Evolutionary conservation across 1,140 invertebrate genomes (phyloP), one percentile per base, ranked within the genome.

Genomic region (Leptinotarsa lineolata): DNA sequence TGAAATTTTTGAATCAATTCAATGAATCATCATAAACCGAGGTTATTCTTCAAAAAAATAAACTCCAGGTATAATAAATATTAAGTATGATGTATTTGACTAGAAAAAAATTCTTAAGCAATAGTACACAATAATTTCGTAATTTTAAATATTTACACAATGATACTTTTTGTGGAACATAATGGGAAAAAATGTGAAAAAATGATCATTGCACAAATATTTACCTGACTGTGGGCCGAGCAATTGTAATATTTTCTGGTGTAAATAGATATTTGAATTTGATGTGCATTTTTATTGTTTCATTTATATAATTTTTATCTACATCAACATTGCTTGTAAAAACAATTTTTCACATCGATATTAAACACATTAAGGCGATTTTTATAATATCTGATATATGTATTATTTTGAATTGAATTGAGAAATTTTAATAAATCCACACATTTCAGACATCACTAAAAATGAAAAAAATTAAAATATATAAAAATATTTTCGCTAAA

Each of bases 311-410:
- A 65, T n/a, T 65, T 65, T 65, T 30, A 65, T 65, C 63, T 65
- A 30, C n/a, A 22, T 30, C 24, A 65, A 65, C 63, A 65, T 65
- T 65, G 63, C 63, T 65, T 39, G 21, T 65, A 65, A 39, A 65
- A 65, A 21, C 63, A 54, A 54, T 54, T 54, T 39, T 39, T 54
- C 48, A 54, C 48, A 54, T 54, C 48, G 48, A 54, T 54, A 54
- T 54, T 39, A 54, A 15, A 54, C n/a, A 54, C 48, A 54, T 54
- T 54, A 54, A 54, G 48, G 48, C 48, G 48, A 54, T n/a, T 54
- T 54, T 54, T 18, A 54, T 16, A 16, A 54, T 54, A 54, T 54
- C 48, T 54, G 48, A 54, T 54, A 54, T 54, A 54, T 54, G 48
- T 54, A 54, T 54, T 54, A 54, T 54, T 54, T 15, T 54, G 30